phyloP scores from a whole-genome alignment of 2,888 invertebrate genomes.

The Hyles lineata region DNA sequence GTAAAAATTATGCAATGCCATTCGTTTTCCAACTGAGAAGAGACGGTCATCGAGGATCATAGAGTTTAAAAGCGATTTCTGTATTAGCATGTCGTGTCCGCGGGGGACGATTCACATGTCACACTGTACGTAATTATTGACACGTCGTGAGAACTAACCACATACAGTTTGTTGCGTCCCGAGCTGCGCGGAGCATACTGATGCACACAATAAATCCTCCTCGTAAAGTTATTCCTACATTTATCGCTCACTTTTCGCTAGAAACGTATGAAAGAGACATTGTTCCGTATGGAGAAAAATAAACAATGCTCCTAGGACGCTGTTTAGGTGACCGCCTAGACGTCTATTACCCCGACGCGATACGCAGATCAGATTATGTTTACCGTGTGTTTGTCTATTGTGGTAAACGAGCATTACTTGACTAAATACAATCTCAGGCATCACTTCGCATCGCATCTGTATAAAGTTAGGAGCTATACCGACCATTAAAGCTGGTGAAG shows the following conservation, averaged over 20 bases:
- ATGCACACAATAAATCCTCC: constrained; percentile 3
- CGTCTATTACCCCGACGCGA: not conserved
- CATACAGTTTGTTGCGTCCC: not conserved
- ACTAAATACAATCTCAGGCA: too few relatives aligned
- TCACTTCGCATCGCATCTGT: too few relatives aligned
- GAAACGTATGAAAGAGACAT: constrained; percentile 8
- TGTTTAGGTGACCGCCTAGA: constrained; percentile 1
- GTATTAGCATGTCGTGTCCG: not conserved
- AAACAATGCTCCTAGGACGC: not conserved
- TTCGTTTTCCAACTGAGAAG: too few relatives aligned
- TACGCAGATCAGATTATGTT: not conserved
- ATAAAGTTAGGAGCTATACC: too few relatives aligned
- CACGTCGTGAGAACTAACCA: constrained; percentile 10
- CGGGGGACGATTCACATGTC: not conserved
- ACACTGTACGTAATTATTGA: constrained; percentile 11
- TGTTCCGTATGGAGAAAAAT: constrained; percentile 6
- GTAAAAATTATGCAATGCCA: too few relatives aligned
- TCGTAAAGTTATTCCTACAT: constrained; percentile 4
- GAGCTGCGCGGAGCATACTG: constrained; percentile 15
- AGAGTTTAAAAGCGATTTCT: not conserved
- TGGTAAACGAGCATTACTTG: not conserved
- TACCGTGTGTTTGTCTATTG: not conserved
- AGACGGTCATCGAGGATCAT: too few relatives aligned
- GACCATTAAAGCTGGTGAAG: too few relatives aligned
- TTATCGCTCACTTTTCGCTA: not conserved